Conservation (phyloP, 2,797 vertebrate species). For the Valencia hispanica region DNA sequence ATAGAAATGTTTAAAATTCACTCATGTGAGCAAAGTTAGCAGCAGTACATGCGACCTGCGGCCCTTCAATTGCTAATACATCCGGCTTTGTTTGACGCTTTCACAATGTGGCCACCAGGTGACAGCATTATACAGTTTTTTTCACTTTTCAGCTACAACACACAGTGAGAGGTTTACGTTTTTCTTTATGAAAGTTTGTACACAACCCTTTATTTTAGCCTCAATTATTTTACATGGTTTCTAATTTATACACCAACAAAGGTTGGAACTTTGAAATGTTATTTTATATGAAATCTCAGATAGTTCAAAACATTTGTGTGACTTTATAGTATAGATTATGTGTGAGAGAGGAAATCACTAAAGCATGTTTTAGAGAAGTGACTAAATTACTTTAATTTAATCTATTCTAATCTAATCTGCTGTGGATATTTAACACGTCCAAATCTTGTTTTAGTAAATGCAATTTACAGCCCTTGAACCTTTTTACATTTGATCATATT, state of each 20-base stretch:
- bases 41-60: background rate
- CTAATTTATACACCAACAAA: background rate
- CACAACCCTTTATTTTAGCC: background rate
- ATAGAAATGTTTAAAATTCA: background rate
- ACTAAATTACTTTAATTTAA: slow-evolving; percentile 24
- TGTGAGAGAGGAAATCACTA: background rate
- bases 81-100: background rate
- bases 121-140: slow-evolving; percentile 29
- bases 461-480: background rate
- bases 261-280: background rate
- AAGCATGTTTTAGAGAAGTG: background rate
- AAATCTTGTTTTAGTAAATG: background rate
- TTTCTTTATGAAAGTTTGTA: background rate
- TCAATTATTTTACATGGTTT: background rate
- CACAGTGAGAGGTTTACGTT: background rate
- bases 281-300: background rate
- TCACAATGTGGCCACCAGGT: slow-evolving; percentile 44
- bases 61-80: background rate
- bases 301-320: background rate
- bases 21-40: background rate
- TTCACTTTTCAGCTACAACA: background rate
- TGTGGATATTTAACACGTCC: background rate
- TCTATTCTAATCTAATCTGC: slow-evolving; percentile 10
- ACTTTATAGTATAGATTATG: too few relatives aligned
- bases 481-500: background rate